phyloP scores from a whole-genome alignment of 2,888 invertebrate species.

The Diarsia dahlii region DNA sequence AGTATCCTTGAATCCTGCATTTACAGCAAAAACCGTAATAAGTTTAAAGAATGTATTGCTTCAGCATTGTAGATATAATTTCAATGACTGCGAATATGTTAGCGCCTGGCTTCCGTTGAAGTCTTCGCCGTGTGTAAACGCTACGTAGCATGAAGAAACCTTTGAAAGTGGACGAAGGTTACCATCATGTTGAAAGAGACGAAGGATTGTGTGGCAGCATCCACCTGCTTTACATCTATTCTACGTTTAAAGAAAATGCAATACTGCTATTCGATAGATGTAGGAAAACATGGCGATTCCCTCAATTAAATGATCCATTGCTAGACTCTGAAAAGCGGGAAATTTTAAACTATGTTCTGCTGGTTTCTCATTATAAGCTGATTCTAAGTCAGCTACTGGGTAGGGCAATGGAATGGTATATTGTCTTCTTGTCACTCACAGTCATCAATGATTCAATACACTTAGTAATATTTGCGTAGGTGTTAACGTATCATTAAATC shows the following conservation, averaged over 20 bases:
- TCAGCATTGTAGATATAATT: constrained; percentile 29
- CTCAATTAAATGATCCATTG: not conserved
- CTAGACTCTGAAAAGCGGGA: not conserved
- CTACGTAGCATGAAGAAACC: constrained; percentile 56
- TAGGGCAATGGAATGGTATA: not conserved
- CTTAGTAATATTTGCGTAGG: constrained; percentile 27
- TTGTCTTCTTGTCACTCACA: not conserved
- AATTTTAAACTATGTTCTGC: not conserved
- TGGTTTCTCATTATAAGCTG: not conserved
- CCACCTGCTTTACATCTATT: not conserved
- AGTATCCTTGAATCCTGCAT: not conserved
- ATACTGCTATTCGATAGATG: not conserved
- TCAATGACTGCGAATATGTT: constrained; percentile 52
- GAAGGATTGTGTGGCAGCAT: constrained; percentile 28
- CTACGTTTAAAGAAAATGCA: not conserved
- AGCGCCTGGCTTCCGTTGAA: constrained; percentile 48
- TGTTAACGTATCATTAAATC: constrained; percentile 25
- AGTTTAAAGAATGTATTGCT: not conserved
- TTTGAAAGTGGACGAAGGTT: constrained; percentile 61
- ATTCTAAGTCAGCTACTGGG: not conserved
- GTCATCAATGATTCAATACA: not conserved
- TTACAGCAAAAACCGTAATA: not conserved
- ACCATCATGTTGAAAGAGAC: constrained; percentile 29
- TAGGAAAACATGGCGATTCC: not conserved
- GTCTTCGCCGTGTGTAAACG: constrained; percentile 42